Percentiles rank a stretch among this genome's conserved stretches.
These are phyloP conservation scores for Lepidurus couesii DNA, from an alignment of 1,140 invertebrate species.

Conservation along the genomic window DNA sequence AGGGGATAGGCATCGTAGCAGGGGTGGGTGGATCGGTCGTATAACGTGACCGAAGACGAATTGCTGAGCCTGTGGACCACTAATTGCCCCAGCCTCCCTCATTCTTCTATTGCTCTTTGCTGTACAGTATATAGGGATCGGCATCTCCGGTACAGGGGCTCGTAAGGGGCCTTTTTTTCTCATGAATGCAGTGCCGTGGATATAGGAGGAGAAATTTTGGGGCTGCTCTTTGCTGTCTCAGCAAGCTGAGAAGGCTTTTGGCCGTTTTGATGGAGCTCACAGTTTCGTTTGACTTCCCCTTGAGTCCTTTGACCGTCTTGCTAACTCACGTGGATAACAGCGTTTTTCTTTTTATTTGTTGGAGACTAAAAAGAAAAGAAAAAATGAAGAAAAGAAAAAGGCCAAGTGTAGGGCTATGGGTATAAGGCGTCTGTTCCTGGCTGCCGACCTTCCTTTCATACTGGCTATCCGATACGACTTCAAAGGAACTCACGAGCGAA, in stretches of 20 bases:
- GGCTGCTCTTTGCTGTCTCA: neutral
- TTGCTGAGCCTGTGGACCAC: slow-evolving; percentile 9
- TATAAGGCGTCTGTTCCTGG: neutral
- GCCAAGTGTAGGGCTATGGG: neutral
- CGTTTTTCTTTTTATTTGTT: neutral
- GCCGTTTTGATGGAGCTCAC: neutral
- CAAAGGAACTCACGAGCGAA: neutral
- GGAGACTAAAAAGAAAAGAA: neutral
- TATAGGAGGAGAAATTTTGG: neutral
- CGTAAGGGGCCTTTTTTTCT: neutral
- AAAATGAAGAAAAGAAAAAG: neutral
- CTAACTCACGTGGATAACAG: slow-evolving; percentile 19
- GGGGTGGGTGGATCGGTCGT: neutral
- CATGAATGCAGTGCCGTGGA: neutral
- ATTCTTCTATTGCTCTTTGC: neutral
- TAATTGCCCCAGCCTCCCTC: neutral
- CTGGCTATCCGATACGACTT: slow-evolving; percentile 21
- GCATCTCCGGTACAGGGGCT: neutral
- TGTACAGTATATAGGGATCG: no score
- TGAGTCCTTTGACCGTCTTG: neutral
- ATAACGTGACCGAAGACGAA: slow-evolving; percentile 21
- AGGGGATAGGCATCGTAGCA: neutral
- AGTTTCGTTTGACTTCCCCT: slow-evolving; percentile 14
- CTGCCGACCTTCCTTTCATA: slow-evolving; percentile 9
- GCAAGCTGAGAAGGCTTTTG: slow-evolving; percentile 12